These are phyloP conservation scores for Drosophila lini DNA, from an alignment of 1,140 invertebrate species.

Conservation along the genomic window DNA sequence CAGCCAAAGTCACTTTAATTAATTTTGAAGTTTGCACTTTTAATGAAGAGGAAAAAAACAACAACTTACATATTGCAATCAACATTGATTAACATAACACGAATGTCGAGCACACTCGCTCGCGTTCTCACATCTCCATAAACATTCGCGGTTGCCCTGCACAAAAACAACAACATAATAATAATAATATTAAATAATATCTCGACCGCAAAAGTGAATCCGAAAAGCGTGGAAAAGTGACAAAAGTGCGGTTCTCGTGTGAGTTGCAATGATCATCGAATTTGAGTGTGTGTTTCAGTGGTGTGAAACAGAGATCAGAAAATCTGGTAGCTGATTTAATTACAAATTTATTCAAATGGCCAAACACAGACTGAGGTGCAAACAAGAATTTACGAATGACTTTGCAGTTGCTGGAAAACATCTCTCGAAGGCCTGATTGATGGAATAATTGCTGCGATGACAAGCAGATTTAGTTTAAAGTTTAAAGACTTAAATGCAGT, in stretches of 20 bases:
- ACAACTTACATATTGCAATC: constrained; percentile 52
- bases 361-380: constrained; percentile 21
- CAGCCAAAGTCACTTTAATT: constrained; percentile 58
- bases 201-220: constrained; percentile 58
- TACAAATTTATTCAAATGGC: constrained; percentile 75
- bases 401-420: constrained; percentile 19
- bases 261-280: constrained; percentile 53
- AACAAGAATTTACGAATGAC: constrained; percentile 29
- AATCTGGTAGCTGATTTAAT: constrained; percentile 68
- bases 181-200: constrained; percentile 43
- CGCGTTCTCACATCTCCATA: constrained; percentile 30
- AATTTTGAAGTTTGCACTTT: constrained; percentile 72
- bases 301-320: constrained; percentile 41
- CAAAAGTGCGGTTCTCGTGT: constrained; percentile 77
- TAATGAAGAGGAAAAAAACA: constrained; percentile 59
- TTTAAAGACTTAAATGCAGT: constrained; percentile 9
- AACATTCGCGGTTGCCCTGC: constrained; percentile 40
- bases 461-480: constrained; percentile 31
- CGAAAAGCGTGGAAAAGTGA: constrained; percentile 73
- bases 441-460: constrained; percentile 47
- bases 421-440: constrained; percentile 34
- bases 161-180: constrained; percentile 18
- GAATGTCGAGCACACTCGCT: constrained; percentile 50
- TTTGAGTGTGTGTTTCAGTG: constrained; percentile 19
- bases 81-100: constrained; percentile 74